Base-by-base conservation (phyloP, 1,140 invertebrate species). In the Danaus plexippus region DNA sequence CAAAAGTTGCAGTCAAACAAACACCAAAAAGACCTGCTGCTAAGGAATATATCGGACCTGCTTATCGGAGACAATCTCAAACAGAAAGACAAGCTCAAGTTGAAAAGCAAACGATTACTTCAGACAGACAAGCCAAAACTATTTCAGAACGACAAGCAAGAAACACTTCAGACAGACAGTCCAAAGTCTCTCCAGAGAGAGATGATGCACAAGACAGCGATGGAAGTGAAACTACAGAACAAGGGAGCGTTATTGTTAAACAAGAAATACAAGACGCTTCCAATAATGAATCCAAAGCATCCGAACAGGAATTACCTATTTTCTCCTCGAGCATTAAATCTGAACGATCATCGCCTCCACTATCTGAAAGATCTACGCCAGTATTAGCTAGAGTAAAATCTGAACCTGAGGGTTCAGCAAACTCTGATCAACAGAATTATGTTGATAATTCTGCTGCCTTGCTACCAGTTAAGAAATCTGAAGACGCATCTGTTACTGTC, bases 311-410 rank as follows among this genome's bases (percentile, higher is more conserved):
- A 32, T 52, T 71, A 43, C 75, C 83, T 1, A 47, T 85, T 52
- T 79, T 86, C 54, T 69, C 78, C 6, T 61, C 63, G 18, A 71
- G 77, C 46, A 79, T 87, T 2, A 87, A 87, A 61, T 68, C 76
- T 12, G 83, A 87, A 63, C 69, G 79, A 63, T 48, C 71, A 8
- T 78, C 80, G 1, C 79, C 81, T 4, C 60, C 74, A 10, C 55
- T 68, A 46, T 59, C 48, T 7, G 72, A 74, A 22, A 65, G 45
- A 43, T 56, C 73, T 9, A 80, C 77, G 47, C 83, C 83, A 40
- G 59, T 79, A 48, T 66, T 83, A 49, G 71, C 80, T 4, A 69
- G 41, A 50, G 64, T 87, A 9, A 87, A 87, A 57, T 63, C 73
- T 5, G 81, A 87, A 60, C 71, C 72, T 8, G 80, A 76, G 41